These are phyloP conservation scores for Rhombomys opimus DNA, from an alignment of 2,113 vertebrate genomes.

Conservation along the genomic window DNA sequence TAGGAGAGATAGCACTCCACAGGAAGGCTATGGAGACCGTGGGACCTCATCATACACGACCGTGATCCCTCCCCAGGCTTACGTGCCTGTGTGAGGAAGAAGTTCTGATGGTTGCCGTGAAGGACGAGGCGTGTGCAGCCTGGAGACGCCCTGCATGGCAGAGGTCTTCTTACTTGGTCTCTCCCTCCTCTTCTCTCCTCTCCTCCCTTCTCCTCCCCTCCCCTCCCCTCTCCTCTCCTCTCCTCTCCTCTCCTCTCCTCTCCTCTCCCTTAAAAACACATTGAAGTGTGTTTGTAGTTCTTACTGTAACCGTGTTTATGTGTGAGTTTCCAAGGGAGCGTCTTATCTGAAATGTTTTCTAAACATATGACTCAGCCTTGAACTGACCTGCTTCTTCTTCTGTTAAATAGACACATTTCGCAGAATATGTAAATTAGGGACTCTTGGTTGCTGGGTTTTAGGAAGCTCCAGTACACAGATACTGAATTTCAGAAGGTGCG, in stretches of 20 bases:
- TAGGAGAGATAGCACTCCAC: background rate
- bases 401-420: background rate
- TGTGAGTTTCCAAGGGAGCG: background rate
- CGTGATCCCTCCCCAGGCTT: background rate
- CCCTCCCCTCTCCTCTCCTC: too few relatives aligned
- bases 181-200: background rate
- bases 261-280: too few relatives aligned
- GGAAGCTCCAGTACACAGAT: background rate
- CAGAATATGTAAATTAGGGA: background rate
- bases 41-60: fast-evolving
- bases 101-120: fast-evolving
- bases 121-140: fast-evolving
- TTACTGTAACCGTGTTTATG: background rate
- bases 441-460: background rate
- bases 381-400: background rate
- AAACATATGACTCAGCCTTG: background rate
- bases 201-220: too few relatives aligned
- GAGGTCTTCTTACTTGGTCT: fast-evolving
- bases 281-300: conserved; percentile 24
- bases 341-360: conserved; percentile 28
- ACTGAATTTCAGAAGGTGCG: background rate
- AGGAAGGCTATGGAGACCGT: background rate
- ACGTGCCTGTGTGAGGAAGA: background rate
- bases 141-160: fast-evolving
- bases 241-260: too few relatives aligned